A percentile compares a stretch with the other conserved stretches of the same genome.
Conservation (phyloP, 1,140 invertebrate species). For the Cecropterus lyciades region DNA sequence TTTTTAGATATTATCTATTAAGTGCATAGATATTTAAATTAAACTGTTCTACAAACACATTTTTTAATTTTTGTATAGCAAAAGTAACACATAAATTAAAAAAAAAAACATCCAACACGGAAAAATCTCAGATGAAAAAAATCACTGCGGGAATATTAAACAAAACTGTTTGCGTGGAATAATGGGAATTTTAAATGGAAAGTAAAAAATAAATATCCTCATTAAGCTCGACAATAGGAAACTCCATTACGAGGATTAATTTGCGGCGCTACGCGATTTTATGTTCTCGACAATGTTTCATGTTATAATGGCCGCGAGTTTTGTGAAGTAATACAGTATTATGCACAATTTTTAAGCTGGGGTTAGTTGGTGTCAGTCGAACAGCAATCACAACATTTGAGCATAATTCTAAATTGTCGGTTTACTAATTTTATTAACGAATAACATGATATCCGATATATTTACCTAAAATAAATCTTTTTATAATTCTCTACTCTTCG, state of each 20-base stretch:
- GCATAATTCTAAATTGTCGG: background rate
- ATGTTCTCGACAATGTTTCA: background rate
- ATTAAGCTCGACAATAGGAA: conserved; percentile 7
- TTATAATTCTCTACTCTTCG: no score
- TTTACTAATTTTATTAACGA: no score
- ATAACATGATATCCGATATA: no score
- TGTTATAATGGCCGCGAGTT: background rate
- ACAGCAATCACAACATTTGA: background rate
- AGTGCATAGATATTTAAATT: no score
- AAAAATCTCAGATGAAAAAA: background rate
- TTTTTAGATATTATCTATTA: no score
- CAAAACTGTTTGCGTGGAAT: background rate
- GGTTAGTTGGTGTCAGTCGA: background rate
- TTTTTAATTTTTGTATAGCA: no score
- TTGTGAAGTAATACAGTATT: background rate
- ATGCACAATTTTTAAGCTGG: background rate
- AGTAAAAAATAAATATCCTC: conserved; percentile 2
- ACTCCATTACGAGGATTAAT: conserved; percentile 7
- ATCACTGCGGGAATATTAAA: background rate
- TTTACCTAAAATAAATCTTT: no score
- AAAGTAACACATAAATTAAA: no score
- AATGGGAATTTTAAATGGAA: background rate
- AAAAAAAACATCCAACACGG: background rate
- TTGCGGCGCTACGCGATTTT: conserved; percentile 3
- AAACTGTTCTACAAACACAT: no score